These are phyloP conservation scores for Callocephalon fimbriatum DNA, from an alignment of 2,113 vertebrate genomes.

Conservation along the genomic window DNA sequence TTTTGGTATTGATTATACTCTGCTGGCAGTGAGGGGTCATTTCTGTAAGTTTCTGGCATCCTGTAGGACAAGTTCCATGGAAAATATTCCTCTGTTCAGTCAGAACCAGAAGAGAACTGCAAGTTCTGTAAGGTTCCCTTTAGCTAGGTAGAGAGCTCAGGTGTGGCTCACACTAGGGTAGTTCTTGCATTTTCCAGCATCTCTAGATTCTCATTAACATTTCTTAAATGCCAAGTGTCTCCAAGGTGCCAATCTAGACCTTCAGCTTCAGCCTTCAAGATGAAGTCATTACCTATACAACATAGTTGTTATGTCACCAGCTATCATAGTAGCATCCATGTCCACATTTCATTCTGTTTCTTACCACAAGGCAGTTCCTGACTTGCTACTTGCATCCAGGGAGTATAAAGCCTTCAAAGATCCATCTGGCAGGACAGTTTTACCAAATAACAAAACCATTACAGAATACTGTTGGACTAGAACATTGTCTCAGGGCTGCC, in stretches of 20 bases:
- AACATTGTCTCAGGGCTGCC: neutral
- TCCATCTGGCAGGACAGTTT: neutral
- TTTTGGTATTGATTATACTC: neutral
- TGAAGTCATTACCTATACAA: neutral
- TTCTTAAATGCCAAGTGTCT: neutral
- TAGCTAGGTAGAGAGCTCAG: neutral
- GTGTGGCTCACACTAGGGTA: neutral
- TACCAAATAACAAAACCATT: neutral
- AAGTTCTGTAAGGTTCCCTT: neutral
- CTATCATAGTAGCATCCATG: rapidly evolving
- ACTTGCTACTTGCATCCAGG: neutral
- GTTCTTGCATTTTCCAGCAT: neutral
- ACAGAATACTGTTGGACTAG: neutral
- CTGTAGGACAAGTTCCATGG: neutral
- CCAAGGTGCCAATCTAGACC: neutral
- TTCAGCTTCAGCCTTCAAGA: neutral
- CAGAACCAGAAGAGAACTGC: neutral
- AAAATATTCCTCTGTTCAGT: neutral
- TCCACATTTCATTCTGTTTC: neutral
- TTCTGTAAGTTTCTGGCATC: neutral
- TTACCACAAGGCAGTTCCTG: neutral
- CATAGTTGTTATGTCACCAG: neutral
- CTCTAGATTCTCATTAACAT: neutral
- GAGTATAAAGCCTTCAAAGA: neutral
- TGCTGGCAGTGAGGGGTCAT: neutral